These are phyloP conservation scores for Hypotaenidia philippensis DNA, from an alignment of 2,797 vertebrate genomes.

Conservation along the genomic window DNA sequence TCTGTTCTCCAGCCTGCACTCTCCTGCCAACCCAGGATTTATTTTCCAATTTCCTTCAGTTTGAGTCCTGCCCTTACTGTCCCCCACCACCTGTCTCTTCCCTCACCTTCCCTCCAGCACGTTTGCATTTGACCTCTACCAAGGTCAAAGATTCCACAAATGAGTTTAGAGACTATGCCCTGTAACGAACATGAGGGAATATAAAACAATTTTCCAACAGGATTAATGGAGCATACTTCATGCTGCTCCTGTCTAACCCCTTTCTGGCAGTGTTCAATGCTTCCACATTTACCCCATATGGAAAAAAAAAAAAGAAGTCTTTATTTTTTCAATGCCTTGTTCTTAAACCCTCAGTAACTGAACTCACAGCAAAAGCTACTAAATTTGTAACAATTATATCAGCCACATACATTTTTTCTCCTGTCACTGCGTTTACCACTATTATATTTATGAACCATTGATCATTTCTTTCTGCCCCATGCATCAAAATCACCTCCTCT, in stretches of 20 bases:
- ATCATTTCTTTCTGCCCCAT: constrained; percentile 35
- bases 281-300: constrained; percentile 8
- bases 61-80: background rate
- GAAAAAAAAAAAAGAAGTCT: background rate
- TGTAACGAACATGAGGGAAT: constrained; percentile 1
- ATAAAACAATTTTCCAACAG: background rate
- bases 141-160: constrained; percentile 51
- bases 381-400: constrained; percentile 62
- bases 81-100: background rate
- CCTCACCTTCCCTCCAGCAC: background rate
- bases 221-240: background rate
- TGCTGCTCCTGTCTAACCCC: background rate
- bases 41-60: constrained; percentile 31
- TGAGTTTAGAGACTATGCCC: background rate
- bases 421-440: constrained; percentile 43
- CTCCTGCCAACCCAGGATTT: constrained; percentile 42
- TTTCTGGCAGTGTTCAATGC: background rate
- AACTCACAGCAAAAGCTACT: constrained; percentile 38
- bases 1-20: background rate
- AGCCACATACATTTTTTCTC: constrained; percentile 28
- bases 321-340: background rate
- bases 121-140: constrained; percentile 16
- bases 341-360: constrained; percentile 36
- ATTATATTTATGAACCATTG: constrained; percentile 43
- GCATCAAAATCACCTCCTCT: constrained; percentile 30